Evolutionary conservation across 2,113 vertebrate species (phyloP).

Genomic region (Cyanocitta stelleri): DNA sequence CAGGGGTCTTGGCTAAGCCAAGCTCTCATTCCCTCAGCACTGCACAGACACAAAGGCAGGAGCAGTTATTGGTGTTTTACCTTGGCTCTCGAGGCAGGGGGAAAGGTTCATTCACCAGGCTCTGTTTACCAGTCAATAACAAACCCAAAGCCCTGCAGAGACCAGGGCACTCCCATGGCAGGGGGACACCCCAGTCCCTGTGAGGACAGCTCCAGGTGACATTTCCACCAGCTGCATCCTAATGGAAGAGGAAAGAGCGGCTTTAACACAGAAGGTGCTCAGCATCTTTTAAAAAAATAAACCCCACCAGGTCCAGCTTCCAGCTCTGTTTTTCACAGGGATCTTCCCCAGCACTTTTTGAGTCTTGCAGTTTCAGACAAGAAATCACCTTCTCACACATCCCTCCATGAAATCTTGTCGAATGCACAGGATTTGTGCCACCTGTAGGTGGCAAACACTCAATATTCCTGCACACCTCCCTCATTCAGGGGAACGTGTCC

Average conservation of each 20-base stretch:
- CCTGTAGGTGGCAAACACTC: neutral
- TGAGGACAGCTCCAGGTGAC: neutral
- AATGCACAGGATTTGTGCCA: neutral
- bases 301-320: neutral
- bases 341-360: neutral
- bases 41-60: neutral
- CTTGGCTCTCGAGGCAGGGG: neutral
- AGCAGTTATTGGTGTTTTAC: neutral
- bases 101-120: neutral
- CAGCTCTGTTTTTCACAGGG: neutral
- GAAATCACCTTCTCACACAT: neutral
- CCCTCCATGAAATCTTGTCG: fast-evolving
- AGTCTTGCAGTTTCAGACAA: neutral
- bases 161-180: fast-evolving
- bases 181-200: fast-evolving
- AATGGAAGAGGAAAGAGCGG: neutral
- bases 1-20: neutral
- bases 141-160: neutral
- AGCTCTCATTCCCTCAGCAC: neutral
- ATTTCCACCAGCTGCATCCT: fast-evolving
- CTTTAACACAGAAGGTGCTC: neutral
- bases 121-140: neutral
- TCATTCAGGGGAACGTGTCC: no score
- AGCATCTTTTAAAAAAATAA: neutral
- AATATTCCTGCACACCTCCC: neutral